These are phyloP conservation scores for Arge pagana DNA, from an alignment of 2,888 invertebrate species.

Conservation along the genomic window DNA sequence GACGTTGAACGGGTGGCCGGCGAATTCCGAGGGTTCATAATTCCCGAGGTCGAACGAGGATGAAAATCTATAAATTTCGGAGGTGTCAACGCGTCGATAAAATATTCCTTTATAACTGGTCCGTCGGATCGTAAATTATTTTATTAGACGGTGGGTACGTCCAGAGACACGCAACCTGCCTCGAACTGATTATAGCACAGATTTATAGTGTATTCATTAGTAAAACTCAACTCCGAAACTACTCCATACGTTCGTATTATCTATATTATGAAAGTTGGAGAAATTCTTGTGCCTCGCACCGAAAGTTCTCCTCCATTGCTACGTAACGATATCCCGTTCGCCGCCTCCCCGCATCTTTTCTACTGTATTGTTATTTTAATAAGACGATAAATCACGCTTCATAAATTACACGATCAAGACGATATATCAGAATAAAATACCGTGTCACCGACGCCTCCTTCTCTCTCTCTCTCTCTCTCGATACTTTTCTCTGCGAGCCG, in stretches of 20 bases:
- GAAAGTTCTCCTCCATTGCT: no score
- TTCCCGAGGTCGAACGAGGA: conserved; percentile 13
- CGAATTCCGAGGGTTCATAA: not conserved
- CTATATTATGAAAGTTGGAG: no score
- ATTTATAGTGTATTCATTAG: conserved; percentile 45
- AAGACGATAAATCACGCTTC: conserved; percentile 9
- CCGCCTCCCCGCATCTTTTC: not conserved
- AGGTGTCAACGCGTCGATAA: conserved; percentile 14
- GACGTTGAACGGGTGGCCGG: not conserved
- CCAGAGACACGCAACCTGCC: conserved; percentile 34
- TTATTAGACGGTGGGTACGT: conserved; percentile 12
- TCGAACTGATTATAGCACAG: conserved; percentile 40
- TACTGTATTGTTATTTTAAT: conserved; percentile 8
- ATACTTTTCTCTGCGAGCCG: conserved; percentile 33
- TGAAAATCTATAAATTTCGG: conserved; percentile 3
- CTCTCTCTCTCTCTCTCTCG: conserved; percentile 6
- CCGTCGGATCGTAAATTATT: conserved; percentile 20
- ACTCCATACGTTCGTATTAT: no score
- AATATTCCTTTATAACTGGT: conserved; percentile 5
- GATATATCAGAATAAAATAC: conserved; percentile 8
- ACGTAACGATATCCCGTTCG: conserved; percentile 27
- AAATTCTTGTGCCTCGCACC: no score
- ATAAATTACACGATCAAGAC: not conserved
- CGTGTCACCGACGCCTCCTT: no score
- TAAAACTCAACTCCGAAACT: no score